Evolutionary conservation across 92 coral and sea anemone genomes (phyloP), one percentile per base, ranked within the genome.

Genomic region (Meandrina meandrites): DNA sequence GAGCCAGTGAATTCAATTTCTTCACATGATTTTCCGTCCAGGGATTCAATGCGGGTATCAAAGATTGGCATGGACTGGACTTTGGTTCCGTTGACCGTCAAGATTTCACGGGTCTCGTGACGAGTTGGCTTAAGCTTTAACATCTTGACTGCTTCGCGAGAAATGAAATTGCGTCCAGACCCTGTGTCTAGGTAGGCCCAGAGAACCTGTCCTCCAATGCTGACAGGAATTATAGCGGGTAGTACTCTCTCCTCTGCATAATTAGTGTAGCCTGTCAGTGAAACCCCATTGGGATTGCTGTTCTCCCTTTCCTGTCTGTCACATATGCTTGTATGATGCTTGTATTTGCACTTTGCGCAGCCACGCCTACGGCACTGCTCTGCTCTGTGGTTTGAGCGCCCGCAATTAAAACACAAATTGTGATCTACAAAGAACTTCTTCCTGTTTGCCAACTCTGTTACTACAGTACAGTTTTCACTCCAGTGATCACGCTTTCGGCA

Each of bases 131-230:
- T n/a, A n/a, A 90, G 37, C 47, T 80, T 83, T 8, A 88, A 34
- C 73, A 57, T 83, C 31, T 83, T 71, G 17, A 86, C 77, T 5
- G 92, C 94, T 22, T 85, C 89, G 5, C 70, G 50, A 35, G 94
- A 88, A 45, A 90, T 81, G 45, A 92, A 88, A 45, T 94, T 92
- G 50, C 91, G 64, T 31, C 91, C 91, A 0, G 92, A 88, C 5
- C 95, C 89, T 0, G 98, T 86, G 87, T 90, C 95, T 36, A 90
- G 79, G 76, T 88, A 92, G 0, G 95, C 94, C 95, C 90, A 92
- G 1, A 89, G 45, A 1, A 86, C 84, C 0, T 1, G 45, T 14
- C 81, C 85, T 30, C 81, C 9, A 0, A 94, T 78, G 31, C 76
- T 35, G 40, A 93, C 86, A 1, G 95, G 96, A 9, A 94, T 86